Base-by-base conservation (phyloP, 2,113 vertebrate genomes). In the Microcebus ravelobensis region DNA sequence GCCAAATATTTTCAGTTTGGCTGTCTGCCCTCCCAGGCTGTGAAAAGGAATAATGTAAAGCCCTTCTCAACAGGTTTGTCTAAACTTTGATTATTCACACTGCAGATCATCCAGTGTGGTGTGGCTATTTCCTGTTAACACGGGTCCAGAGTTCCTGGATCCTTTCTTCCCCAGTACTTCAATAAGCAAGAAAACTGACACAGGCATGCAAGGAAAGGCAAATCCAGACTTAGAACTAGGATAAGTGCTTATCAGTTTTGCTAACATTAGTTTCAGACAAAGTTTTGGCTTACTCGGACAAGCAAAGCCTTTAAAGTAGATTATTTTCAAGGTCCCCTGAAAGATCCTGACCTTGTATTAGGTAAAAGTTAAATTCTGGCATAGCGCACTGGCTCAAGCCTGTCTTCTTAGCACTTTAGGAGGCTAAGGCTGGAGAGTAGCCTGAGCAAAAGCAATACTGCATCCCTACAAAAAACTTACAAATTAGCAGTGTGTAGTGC, bases 301-400 rank as follows among this genome's bases (percentile, higher is more conserved):
- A 87, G 31, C 65, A 89, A 97, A 93, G 45, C 45, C 67, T 92
- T 71, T 77, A 42, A 39, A 87, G 34, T 23, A 87, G 36, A 59
- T 91, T 80, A 70, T 87, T 94, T 96, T 84, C 42, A 91, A 85
- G 74, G 89, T 91, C 14, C n/a, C 90, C 45, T 91, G 67, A 90
- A 92, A 92, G 52, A 94, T 73, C 59, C 0, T 94, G 93, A 94
- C 87, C n/a, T 70, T 73, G 6, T 39, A 57, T 39, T 89, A 79
- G 18, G 74, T 76, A 59, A 84, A 93, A 82, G 39, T 48, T 86
- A 79, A 25, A 82, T 57, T 57, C 55, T 57, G 20, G 20, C 20
- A 21, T 20, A 20, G 55, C 2, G 55, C 55, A 21, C 20, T 57
- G 55, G 55, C 55, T 57, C 55, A 57, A 21, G 55, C 20, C 55